Conservation (phyloP, 2,113 vertebrate genomes). For the Ophthalmolycus amberensis region DNA sequence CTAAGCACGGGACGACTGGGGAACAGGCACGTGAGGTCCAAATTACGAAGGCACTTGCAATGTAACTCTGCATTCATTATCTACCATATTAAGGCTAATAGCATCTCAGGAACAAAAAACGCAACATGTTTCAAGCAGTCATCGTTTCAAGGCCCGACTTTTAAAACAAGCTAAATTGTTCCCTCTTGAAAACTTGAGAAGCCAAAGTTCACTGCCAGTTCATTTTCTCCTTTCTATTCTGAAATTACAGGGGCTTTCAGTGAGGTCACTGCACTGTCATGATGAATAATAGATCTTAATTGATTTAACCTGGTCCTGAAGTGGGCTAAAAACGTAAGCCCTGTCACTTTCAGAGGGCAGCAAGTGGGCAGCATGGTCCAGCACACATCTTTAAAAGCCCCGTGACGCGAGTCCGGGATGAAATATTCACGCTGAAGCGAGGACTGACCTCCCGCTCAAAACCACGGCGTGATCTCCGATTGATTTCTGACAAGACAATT, state of each 20-base stretch:
- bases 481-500: constrained; percentile 95
- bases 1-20: constrained; percentile 35
- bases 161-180: constrained; percentile 73
- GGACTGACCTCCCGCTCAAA: constrained; percentile 91
- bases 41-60: constrained; percentile 39
- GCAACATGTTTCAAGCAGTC: constrained; percentile 56
- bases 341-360: constrained; percentile 92
- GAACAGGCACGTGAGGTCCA: constrained; percentile 47
- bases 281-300: constrained; percentile 98
- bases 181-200: constrained; percentile 65
- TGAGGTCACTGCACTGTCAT: constrained; percentile 84
- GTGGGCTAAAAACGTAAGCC: constrained; percentile 91
- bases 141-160: constrained; percentile 61
- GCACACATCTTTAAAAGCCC: constrained; percentile 93
- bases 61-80: constrained; percentile 56
- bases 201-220: constrained; percentile 73
- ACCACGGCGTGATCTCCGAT: constrained; percentile 91
- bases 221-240: constrained; percentile 72
- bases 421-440: constrained; percentile 93
- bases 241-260: constrained; percentile 81
- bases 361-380: constrained; percentile 87
- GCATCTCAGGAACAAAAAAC: constrained; percentile 43
- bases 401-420: constrained; percentile 90
- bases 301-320: constrained; percentile 96
- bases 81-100: constrained; percentile 54